Evolutionary conservation across 2,113 vertebrate species (phyloP).

Genomic region (Siniperca chuatsi): DNA sequence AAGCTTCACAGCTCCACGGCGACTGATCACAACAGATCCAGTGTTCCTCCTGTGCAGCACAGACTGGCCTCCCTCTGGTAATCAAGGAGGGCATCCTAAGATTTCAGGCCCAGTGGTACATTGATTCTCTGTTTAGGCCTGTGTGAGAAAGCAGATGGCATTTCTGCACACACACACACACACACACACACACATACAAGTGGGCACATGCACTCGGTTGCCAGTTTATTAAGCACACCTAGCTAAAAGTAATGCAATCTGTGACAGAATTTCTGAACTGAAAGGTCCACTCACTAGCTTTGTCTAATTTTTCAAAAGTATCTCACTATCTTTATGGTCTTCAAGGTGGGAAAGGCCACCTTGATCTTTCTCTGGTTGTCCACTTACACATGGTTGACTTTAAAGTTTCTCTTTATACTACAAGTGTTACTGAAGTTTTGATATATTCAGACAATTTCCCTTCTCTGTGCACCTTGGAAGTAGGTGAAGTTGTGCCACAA

Average conservation of each 20-base stretch:
- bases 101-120: constrained; percentile 32
- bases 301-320: neutral
- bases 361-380: neutral
- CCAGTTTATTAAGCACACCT: neutral
- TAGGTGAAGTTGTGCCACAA: neutral
- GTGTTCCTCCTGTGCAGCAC: constrained; percentile 20
- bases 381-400: neutral
- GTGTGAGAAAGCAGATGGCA: constrained; percentile 33
- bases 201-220: neutral
- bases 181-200: neutral
- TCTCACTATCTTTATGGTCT: neutral
- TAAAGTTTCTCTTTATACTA: neutral
- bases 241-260: neutral
- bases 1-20: neutral
- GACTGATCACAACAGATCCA: constrained; percentile 27
- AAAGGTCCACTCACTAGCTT: neutral
- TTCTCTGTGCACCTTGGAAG: neutral
- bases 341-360: neutral
- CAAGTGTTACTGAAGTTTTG: neutral
- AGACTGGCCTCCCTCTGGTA: constrained; percentile 47
- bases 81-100: constrained; percentile 42
- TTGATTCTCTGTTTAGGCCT: constrained; percentile 33
- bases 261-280: neutral
- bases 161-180: neutral
- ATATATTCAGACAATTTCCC: neutral